Percentiles rank a stretch among this genome's conserved stretches.
phyloP scores from a whole-genome alignment of 2,113 vertebrate species.

The Chroicocephalus ridibundus region DNA sequence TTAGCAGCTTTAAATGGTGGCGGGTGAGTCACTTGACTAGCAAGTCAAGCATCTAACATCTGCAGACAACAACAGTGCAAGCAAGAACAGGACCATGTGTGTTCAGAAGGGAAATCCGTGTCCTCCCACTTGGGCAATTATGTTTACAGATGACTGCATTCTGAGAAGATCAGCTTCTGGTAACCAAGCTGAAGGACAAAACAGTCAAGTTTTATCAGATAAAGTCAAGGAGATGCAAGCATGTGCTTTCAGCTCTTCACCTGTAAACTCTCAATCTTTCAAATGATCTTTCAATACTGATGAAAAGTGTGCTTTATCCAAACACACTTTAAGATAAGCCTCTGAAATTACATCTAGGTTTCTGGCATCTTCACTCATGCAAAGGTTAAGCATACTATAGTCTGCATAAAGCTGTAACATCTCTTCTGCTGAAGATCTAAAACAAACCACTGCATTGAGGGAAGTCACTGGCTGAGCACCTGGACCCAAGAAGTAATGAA shows the following conservation, averaged over 20 bases:
- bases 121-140: not conserved
- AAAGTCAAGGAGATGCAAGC: not conserved
- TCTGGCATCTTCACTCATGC: not conserved
- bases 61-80: not conserved
- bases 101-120: not conserved
- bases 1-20: not conserved
- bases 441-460: not conserved
- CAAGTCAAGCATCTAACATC: not conserved
- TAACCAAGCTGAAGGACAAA: not conserved
- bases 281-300: not conserved
- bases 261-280: not conserved
- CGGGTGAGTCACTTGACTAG: not conserved
- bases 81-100: not conserved
- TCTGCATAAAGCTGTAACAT: not conserved
- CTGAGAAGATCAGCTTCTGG: not conserved
- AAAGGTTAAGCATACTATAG: not conserved
- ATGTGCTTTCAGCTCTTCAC: not conserved
- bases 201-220: not conserved
- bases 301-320: not conserved
- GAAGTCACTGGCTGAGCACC: conserved; percentile 32
- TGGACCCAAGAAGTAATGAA: not conserved
- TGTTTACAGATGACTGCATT: not conserved
- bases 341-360: not conserved
- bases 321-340: not conserved
- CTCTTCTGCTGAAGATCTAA: not conserved